These are phyloP conservation scores for Mycetomoellerius zeteki DNA, from an alignment of 1,140 invertebrate genomes.

Conservation along the genomic window DNA sequence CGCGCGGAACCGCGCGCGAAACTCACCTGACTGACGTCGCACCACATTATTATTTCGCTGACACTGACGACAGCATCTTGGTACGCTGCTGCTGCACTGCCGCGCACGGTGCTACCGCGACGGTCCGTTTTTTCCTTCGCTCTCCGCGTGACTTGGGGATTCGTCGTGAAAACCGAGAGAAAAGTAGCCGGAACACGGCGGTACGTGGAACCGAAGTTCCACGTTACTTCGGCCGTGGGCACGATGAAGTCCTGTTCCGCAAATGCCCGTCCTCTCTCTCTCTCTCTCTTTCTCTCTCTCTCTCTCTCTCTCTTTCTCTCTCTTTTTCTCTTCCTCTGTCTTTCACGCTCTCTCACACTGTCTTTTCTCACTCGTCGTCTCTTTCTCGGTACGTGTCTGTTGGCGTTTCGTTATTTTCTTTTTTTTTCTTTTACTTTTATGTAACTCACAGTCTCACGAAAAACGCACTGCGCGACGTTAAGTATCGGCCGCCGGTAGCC, in stretches of 20 bases:
- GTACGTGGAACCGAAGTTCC: slow-evolving; percentile 74
- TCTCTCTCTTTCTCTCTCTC: slow-evolving; percentile 21
- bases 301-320: slow-evolving; percentile 8
- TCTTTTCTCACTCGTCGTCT: slow-evolving; percentile 48
- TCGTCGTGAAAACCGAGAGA: neutral
- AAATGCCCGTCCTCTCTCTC: slow-evolving; percentile 64
- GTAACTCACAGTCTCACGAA: slow-evolving; percentile 75
- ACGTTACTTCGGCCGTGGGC: slow-evolving; percentile 71
- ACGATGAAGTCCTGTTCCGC: slow-evolving; percentile 43
- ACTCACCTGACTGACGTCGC: slow-evolving; percentile 87
- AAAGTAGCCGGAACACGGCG: neutral
- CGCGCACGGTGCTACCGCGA: slow-evolving; percentile 78
- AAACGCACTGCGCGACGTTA: slow-evolving; percentile 50
- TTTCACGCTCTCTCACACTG: slow-evolving; percentile 21
- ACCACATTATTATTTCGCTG: slow-evolving; percentile 87
- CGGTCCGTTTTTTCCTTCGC: slow-evolving; percentile 55
- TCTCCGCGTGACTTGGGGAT: slow-evolving; percentile 46
- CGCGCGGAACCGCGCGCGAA: slow-evolving; percentile 67
- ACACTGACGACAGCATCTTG: slow-evolving; percentile 86
- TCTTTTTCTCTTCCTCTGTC: slow-evolving; percentile 45
- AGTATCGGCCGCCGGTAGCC: slow-evolving; percentile 49
- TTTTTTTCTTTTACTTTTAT: neutral
- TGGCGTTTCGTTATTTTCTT: slow-evolving; percentile 53
- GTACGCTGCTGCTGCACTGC: slow-evolving; percentile 81
- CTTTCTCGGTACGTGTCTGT: slow-evolving; percentile 22